These are phyloP conservation scores for Acleris laterana DNA, from an alignment of 2,888 invertebrate genomes.

Conservation along the genomic window DNA sequence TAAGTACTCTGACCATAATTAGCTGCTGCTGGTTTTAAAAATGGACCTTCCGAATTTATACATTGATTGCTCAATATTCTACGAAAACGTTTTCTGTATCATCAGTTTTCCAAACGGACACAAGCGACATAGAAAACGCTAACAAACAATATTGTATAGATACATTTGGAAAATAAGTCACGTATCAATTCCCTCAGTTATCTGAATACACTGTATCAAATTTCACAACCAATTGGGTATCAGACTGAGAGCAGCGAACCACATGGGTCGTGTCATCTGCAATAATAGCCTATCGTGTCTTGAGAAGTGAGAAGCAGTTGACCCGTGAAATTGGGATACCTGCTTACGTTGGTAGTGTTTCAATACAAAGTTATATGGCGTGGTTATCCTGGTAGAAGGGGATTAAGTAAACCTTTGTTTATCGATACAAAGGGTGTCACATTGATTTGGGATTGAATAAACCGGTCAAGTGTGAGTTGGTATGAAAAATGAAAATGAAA, in stretches of 20 bases:
- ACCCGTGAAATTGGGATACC: constrained; percentile 51
- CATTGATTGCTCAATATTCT: no score
- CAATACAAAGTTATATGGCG: constrained; percentile 4
- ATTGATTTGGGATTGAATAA: no score
- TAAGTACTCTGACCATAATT: no score
- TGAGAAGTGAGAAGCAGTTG: constrained; percentile 40
- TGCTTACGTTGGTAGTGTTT: constrained; percentile 40
- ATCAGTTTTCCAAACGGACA: no score
- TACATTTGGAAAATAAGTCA: neutral
- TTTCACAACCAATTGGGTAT: constrained; percentile 7
- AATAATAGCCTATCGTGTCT: constrained; percentile 18
- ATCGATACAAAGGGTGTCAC: no score
- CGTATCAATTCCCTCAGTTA: neutral
- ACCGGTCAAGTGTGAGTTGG: no score
- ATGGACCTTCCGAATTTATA: no score
- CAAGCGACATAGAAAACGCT: no score
- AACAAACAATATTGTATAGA: no score
- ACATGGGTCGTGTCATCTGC: constrained; percentile 12
- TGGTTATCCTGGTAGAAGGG: neutral
- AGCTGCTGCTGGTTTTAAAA: no score
- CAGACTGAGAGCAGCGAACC: constrained; percentile 7
- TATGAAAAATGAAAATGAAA: no score
- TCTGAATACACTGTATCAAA: neutral
- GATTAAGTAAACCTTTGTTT: neutral
- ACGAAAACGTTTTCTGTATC: no score